These are phyloP conservation scores for Psittacula derbiana DNA, from an alignment of 2,797 vertebrate genomes.

Conservation along the genomic window DNA sequence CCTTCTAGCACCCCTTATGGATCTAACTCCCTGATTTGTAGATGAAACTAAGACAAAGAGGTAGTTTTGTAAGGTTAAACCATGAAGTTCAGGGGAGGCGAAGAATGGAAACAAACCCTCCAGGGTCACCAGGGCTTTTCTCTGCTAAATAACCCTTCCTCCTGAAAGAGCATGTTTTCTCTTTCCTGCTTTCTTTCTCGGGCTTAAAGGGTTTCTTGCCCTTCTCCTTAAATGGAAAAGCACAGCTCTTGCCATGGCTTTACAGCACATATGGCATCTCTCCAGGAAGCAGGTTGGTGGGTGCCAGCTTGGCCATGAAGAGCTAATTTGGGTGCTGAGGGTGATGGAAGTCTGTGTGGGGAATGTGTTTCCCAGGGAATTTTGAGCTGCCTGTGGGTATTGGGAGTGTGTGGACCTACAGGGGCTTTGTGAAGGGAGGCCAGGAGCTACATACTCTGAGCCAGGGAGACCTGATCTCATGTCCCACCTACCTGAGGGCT, in stretches of 20 bases:
- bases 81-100: accelerated
- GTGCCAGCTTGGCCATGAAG: neutral
- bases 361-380: neutral
- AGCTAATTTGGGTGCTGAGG: neutral
- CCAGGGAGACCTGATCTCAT: neutral
- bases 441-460: neutral
- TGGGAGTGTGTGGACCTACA: neutral
- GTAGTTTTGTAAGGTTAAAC: neutral
- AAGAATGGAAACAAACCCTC: neutral
- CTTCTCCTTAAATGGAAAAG: neutral
- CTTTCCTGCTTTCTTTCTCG: neutral
- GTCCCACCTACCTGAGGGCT: neutral
- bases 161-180: neutral
- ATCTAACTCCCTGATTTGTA: neutral
- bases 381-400: neutral
- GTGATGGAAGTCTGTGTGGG: neutral
- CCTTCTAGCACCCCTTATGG: neutral
- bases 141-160: neutral
- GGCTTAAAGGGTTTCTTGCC: neutral
- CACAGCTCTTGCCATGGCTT: neutral
- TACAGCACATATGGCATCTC: accelerated
- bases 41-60: neutral
- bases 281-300: neutral
- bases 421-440: neutral
- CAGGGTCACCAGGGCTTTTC: neutral